Evolutionary conservation across 2,888 invertebrate genomes (phyloP).

Genomic region (Drosophila mettleri): DNA sequence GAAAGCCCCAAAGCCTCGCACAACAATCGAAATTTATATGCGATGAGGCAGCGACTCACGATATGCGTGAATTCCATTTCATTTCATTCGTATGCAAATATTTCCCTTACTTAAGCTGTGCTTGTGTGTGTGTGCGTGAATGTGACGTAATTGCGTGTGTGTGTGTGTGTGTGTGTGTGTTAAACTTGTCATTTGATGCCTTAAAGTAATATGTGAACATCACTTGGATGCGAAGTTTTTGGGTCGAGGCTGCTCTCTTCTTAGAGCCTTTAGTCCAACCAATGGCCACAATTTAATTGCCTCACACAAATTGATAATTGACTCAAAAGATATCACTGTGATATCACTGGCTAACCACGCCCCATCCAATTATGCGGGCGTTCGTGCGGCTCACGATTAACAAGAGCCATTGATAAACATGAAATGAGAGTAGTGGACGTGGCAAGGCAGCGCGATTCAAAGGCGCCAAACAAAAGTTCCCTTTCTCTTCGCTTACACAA

Average conservation of each 20-base stretch:
- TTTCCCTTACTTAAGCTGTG: constrained; percentile 8
- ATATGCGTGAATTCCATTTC: constrained; percentile 51
- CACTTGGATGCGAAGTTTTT: constrained; percentile 12
- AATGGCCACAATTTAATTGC: not conserved
- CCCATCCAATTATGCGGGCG: constrained; percentile 6
- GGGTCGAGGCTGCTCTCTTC: constrained; percentile 27
- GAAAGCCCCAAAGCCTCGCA: not conserved
- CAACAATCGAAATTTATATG: constrained; percentile 22
- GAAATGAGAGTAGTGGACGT: not conserved
- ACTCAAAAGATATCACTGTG: constrained; percentile 53
- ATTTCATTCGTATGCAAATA: constrained; percentile 56
- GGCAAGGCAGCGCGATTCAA: constrained; percentile 6
- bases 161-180: not conserved
- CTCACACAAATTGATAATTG: constrained; percentile 36
- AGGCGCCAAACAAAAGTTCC: constrained; percentile 16
- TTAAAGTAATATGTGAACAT: constrained; percentile 6
- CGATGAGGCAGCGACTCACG: constrained; percentile 23
- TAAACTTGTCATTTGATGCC: not conserved
- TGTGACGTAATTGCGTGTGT: constrained; percentile 22
- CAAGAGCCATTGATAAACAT: constrained; percentile 34
- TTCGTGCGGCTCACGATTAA: constrained; percentile 41
- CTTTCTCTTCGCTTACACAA: not conserved
- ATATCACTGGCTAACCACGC: not conserved
- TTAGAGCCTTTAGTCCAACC: not conserved
- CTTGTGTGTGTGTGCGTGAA: constrained; percentile 9